Conservation (phyloP, 2,797 vertebrate species). For the Sebastes flavidus region DNA sequence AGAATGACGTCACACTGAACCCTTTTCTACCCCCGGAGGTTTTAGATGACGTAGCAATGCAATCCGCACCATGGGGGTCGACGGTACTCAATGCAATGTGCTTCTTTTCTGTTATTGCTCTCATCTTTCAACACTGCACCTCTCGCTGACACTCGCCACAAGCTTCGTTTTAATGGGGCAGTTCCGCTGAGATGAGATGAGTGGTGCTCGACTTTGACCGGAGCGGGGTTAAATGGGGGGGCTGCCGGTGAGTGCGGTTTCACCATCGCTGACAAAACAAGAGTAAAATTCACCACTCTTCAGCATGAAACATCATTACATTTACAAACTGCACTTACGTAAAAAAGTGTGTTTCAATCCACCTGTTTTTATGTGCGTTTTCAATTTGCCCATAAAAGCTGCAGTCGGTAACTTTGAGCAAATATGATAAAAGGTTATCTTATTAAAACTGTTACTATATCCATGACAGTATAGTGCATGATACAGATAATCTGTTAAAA, state of each 20-base stretch:
- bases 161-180: constrained; percentile 68
- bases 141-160: constrained; percentile 71
- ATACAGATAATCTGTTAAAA: neutral
- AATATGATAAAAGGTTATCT: neutral
- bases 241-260: neutral
- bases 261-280: neutral
- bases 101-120: constrained; percentile 69
- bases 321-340: neutral
- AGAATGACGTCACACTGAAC: constrained; percentile 49
- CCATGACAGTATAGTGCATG: neutral
- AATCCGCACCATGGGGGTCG: neutral
- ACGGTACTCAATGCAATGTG: constrained; percentile 32
- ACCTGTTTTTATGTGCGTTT: neutral
- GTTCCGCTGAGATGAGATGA: constrained; percentile 45
- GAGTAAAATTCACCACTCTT: neutral
- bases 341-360: neutral
- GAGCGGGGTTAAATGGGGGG: constrained; percentile 32
- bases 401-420: neutral
- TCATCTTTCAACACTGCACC: constrained; percentile 70
- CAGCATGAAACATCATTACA: neutral
- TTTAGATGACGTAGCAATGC: constrained; percentile 10
- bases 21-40: neutral
- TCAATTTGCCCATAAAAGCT: neutral
- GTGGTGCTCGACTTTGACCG: constrained; percentile 40
- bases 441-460: neutral